phyloP scores from a whole-genome alignment of 2,113 vertebrate species.

The Suricata suricatta region DNA sequence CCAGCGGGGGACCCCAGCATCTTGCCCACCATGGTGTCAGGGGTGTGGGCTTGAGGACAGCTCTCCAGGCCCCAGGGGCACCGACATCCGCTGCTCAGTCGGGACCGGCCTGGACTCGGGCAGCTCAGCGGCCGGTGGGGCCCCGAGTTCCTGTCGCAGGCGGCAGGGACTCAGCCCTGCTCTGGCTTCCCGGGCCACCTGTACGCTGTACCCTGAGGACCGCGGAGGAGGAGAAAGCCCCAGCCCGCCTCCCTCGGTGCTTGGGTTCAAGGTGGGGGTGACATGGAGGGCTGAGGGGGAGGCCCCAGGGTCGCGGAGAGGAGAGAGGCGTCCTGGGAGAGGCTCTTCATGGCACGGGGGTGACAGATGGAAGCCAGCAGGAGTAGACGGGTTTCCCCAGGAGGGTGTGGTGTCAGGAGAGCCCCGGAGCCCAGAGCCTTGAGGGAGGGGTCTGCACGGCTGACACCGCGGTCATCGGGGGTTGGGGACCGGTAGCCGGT shows the following conservation, averaged over 20 bases:
- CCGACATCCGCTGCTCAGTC: too few relatives aligned
- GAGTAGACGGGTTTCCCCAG: neutral
- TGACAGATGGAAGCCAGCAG: neutral
- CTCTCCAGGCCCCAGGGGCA: neutral
- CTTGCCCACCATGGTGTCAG: neutral
- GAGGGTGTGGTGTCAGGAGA: neutral
- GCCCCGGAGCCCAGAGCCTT: neutral
- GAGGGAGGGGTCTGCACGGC: neutral
- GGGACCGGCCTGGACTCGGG: neutral
- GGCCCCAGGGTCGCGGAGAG: rapidly evolving
- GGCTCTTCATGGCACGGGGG: neutral
- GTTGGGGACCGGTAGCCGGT: too few relatives aligned
- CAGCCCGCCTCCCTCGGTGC: neutral
- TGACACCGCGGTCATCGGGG: neutral
- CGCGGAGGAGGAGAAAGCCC: neutral
- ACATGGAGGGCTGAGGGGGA: too few relatives aligned
- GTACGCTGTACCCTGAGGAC: neutral
- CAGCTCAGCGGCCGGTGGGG: neutral
- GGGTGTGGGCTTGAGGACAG: neutral
- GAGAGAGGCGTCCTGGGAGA: neutral
- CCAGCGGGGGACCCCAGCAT: neutral
- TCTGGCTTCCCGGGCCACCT: rapidly evolving
- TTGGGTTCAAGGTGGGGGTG: neutral
- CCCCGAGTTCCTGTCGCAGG: neutral
- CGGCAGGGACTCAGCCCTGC: neutral